Conservation (phyloP, 2,888 invertebrate genomes). For the Cabera pusaria region DNA sequence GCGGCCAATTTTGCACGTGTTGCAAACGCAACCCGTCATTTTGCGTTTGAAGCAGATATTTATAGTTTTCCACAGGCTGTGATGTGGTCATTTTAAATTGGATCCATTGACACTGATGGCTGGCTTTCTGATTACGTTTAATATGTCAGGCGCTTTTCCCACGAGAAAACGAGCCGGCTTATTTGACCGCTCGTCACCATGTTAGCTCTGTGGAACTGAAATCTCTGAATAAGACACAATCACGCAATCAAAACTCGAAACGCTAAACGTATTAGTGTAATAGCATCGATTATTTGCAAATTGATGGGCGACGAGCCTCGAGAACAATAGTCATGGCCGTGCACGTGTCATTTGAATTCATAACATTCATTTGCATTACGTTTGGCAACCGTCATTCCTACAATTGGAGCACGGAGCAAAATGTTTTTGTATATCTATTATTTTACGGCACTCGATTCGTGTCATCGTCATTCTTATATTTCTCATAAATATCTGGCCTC, state of each 20-base stretch:
- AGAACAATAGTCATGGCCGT: constrained; percentile 54
- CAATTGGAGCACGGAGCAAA: constrained; percentile 6
- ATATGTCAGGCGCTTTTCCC: constrained; percentile 42
- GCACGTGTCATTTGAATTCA: constrained; percentile 53
- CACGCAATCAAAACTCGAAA: constrained; percentile 37
- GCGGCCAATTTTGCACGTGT: constrained; percentile 44
- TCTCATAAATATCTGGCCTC: too few relatives aligned
- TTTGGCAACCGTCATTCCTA: constrained; percentile 46
- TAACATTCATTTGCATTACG: constrained; percentile 49
- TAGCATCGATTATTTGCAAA: constrained; percentile 59
- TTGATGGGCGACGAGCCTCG: constrained; percentile 43
- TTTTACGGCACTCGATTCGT: too few relatives aligned
- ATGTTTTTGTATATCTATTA: too few relatives aligned
- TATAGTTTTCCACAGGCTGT: constrained; percentile 1
- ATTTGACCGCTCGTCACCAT: constrained; percentile 23
- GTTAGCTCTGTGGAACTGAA: constrained; percentile 23
- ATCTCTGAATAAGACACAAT: constrained; percentile 31
- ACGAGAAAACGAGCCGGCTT: constrained; percentile 40
- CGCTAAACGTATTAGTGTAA: constrained; percentile 47
- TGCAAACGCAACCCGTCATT: constrained; percentile 32
- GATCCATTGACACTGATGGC: constrained; percentile 43
- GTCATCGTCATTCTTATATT: neutral
- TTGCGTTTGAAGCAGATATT: constrained; percentile 13
- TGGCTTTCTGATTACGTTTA: constrained; percentile 49
- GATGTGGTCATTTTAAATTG: constrained; percentile 3